A percentile compares a stretch with the other conserved stretches of the same genome.
Conservation (phyloP, 2,797 vertebrate species). For the Zalophus californianus region DNA sequence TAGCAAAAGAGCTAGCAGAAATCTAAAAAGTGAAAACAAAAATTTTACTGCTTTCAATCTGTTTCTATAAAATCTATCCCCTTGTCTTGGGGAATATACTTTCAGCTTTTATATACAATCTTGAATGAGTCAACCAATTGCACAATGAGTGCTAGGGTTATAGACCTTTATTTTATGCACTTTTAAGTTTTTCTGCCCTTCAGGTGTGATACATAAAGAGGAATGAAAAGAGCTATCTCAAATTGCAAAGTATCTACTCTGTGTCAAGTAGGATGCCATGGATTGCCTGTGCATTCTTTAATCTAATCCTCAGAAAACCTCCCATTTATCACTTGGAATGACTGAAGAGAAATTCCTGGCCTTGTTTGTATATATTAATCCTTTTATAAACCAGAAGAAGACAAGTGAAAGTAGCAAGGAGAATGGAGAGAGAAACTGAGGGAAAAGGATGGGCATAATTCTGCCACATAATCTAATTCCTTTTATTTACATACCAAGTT, state of each 20-base stretch:
- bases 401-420: neutral
- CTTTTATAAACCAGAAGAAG: neutral
- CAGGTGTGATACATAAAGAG: neutral
- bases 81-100: neutral
- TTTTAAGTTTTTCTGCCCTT: neutral
- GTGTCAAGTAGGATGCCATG: neutral
- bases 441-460: neutral
- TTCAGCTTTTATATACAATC: neutral
- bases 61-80: neutral
- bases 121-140: neutral
- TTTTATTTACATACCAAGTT: neutral
- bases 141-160: neutral
- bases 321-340: neutral
- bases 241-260: neutral
- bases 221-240: neutral
- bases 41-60: neutral
- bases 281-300: neutral
- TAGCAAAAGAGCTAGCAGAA: neutral
- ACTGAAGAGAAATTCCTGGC: neutral
- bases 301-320: neutral
- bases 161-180: neutral
- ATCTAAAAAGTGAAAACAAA: neutral
- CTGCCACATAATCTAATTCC: accelerated
- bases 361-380: neutral
- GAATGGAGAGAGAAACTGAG: neutral